Base-by-base conservation (phyloP, 1,140 invertebrate species). In the Leptinotarsa defecta region DNA sequence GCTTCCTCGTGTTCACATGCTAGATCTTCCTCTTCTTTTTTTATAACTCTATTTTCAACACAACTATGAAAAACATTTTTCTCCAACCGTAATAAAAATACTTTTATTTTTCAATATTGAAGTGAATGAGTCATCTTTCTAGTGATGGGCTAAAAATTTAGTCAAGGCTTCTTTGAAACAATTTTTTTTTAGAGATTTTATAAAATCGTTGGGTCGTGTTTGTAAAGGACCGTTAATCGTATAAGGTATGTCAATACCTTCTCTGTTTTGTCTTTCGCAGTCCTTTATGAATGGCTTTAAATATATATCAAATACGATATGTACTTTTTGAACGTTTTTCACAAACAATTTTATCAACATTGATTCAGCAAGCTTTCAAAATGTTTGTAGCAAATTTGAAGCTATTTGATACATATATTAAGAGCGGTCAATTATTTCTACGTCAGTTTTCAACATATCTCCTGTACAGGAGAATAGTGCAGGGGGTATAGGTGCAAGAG, bases 1-100 rank as follows among this genome's bases (percentile, higher is more conserved):
- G 24, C 24, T 24, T 24, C 24, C 24, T 24, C 24, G 24, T 24
- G 81, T 67, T 82, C 4, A 80, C 81, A 83, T 78, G 43, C 68
- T 73, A 74, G 74, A 22, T 81, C 67, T 73, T n/a, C 63, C 81
- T 81, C 78, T 78, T 79, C 73, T 75, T 13, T 76, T 81, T 79
- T 80, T 49, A 78, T 64, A 78, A 77, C 77, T 74, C 11, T 3
- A 17, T 73, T 62, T 27, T 34, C 62, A 62, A 63, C 57, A 27
- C 49, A 63, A 64, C 49, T n/a, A 73, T 63, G 71, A 62, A 73
- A 34, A 73, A 64, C 71, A 73, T 48, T 63, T n/a, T n/a, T 73
- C 49, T 19, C 71, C 52, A 77, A 77, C 76, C 61, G 81, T 82
- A 72, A 81, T 76, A 76, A 78, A 78, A 0, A 71, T 77, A 79